Percentiles rank a stretch among this genome's conserved stretches.
phyloP scores from a whole-genome alignment of 2,113 vertebrate genomes.

The Isichthys henryi region DNA sequence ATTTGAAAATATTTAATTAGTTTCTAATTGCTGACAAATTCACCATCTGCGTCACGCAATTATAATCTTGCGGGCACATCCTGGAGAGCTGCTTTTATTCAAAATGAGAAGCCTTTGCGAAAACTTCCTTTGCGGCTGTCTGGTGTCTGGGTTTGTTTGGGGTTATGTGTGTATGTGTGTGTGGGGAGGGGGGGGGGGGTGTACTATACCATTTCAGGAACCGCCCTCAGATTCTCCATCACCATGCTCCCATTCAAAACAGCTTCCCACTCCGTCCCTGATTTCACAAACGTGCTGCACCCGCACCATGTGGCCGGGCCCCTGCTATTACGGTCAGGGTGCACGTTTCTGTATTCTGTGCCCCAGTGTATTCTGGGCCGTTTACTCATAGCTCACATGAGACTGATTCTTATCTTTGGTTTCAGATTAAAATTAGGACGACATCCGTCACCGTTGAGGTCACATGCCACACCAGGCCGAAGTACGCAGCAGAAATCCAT shows the following conservation, averaged over 20 bases:
- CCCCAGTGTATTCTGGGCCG: slow-evolving; percentile 51
- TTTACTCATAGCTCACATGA: slow-evolving; percentile 65
- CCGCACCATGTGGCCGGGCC: neutral
- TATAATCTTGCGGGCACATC: neutral
- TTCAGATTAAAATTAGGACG: slow-evolving; percentile 62
- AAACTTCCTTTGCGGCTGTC: neutral
- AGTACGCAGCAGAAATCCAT: slow-evolving; percentile 27
- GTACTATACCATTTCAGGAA: neutral
- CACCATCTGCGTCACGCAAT: neutral
- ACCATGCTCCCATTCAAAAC: neutral
- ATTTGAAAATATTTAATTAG: slow-evolving; percentile 12
- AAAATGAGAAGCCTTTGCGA: neutral
- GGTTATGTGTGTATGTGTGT: neutral
- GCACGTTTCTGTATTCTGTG: neutral
- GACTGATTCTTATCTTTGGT: slow-evolving; percentile 56
- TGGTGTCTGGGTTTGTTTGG: neutral
- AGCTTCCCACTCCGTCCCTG: neutral
- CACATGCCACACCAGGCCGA: slow-evolving; percentile 18
- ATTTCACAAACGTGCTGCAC: neutral
- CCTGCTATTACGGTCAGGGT: neutral
- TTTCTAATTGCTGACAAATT: slow-evolving; percentile 14
- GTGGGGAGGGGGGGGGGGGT: too few relatives aligned
- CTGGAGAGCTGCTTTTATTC: neutral
- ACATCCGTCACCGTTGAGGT: slow-evolving; percentile 55
- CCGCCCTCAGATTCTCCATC: neutral